Evolutionary conservation across 2,113 vertebrate genomes (phyloP).

Genomic region (Paedocypris sp.): DNA sequence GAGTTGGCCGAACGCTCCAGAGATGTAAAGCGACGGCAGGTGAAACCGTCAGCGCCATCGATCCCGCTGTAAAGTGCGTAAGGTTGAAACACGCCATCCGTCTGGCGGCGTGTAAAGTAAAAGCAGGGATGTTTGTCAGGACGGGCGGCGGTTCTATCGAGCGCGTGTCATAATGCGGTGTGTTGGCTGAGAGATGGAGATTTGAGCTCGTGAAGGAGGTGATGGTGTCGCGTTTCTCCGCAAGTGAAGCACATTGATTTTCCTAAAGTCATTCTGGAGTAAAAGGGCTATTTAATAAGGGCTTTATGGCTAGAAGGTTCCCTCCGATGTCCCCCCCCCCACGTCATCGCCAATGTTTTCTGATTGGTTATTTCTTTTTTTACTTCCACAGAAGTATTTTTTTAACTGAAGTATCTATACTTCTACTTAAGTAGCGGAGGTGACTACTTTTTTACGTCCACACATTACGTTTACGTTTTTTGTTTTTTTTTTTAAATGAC

Average conservation of each 20-base stretch:
- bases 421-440: too few species aligned
- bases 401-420: too few species aligned
- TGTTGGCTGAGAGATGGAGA: slow-evolving; percentile 14
- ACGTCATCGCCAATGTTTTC: neutral
- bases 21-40: too few species aligned
- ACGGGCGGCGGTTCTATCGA: neutral
- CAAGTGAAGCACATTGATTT: slow-evolving; percentile 29
- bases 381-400: too few species aligned
- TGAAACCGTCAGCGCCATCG: too few species aligned
- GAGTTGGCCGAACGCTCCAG: too few species aligned
- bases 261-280: slow-evolving; percentile 29
- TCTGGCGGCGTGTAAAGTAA: slow-evolving; percentile 11
- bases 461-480: too few species aligned
- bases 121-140: slow-evolving; percentile 24
- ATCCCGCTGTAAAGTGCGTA: neutral
- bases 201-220: slow-evolving; percentile 17
- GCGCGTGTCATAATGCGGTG: slow-evolving; percentile 14
- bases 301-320: slow-evolving; percentile 5
- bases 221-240: slow-evolving; percentile 9
- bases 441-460: too few species aligned
- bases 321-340: neutral
- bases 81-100: neutral
- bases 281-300: slow-evolving; percentile 14
- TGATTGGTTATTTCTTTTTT: slow-evolving; percentile 1
- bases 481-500: too few species aligned